A percentile compares a stretch with the other conserved stretches of the same genome.
phyloP scores from a whole-genome alignment of 2,113 vertebrate genomes.

The Sinocyclocheilus grahami region DNA sequence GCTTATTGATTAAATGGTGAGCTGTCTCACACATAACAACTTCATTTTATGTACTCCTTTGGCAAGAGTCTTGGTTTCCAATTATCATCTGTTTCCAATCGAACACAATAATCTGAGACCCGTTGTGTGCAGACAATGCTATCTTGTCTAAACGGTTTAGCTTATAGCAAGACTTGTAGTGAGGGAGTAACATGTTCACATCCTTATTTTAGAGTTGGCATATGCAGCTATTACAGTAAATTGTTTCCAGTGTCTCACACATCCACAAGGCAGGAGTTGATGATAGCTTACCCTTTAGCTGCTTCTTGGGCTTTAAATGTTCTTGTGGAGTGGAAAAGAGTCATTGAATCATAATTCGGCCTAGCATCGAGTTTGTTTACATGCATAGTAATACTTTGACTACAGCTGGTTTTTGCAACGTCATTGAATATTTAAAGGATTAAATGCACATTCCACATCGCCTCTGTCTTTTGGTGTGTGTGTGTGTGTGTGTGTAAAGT shows the following conservation, averaged over 20 bases:
- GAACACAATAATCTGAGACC: neutral
- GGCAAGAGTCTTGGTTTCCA: slow-evolving; percentile 32
- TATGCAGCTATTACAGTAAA: slow-evolving; percentile 24
- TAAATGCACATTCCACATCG: neutral
- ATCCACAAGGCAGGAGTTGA: neutral
- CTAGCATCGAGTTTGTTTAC: neutral
- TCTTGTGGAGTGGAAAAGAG: neutral
- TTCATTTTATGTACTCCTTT: slow-evolving; percentile 10
- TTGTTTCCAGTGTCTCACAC: slow-evolving; percentile 11
- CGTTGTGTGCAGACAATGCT: slow-evolving; percentile 20
- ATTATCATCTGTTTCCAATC: slow-evolving; percentile 39
- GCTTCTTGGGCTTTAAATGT: neutral
- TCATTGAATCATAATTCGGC: neutral
- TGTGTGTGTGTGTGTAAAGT: neutral
- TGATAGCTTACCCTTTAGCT: neutral
- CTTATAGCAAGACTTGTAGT: neutral
- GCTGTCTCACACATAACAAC: neutral
- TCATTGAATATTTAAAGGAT: neutral
- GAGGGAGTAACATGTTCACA: slow-evolving; percentile 2
- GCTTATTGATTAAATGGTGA: neutral
- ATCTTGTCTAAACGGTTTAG: slow-evolving; percentile 16
- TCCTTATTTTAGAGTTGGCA: slow-evolving; percentile 14
- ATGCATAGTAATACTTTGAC: neutral
- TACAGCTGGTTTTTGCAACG: neutral
- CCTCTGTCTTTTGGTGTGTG: neutral